Base-by-base conservation (phyloP, 2,113 vertebrate species). In the Paraplagusia blochii region DNA sequence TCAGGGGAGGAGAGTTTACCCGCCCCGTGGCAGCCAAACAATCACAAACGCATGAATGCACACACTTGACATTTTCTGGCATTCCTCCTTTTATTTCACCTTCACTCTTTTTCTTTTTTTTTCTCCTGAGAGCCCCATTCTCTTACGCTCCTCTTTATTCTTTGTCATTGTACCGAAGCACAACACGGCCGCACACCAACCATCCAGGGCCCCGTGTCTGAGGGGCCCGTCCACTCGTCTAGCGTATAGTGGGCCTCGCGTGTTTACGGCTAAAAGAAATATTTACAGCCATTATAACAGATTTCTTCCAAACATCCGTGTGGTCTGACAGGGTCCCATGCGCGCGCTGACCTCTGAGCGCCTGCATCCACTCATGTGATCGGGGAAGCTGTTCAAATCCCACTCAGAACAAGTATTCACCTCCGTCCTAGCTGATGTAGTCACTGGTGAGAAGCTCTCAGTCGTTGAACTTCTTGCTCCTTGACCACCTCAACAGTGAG, bases 261-360 rank as follows among this genome's bases (percentile, higher is more conserved):
- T 87, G 84, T 89, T 88, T 88, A 87, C 65, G 58, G 54, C 45
- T 46, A 15, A 44, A 50, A 69, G 66, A 81, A 76, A 81, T 83
- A 84, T 86, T 88, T 88, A 84, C 75, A 79, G 29, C 73, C 69
- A 67, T 83, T 60, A 70, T 63, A 36, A 49, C 16, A 1, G 59
- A 55, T 80, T 79, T 82, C 57, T 79, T 70, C 72, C 68, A 49
- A 54, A 65, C 35, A 62, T 61, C 44, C 14, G 8, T 51, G 18
- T 49, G 54, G 59, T 74, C 73, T 83, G 68, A 69, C 53, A 55
- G 15, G 4, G 40, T 72, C 53, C 43, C 55, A 49, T 49, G 58
- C 9, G 3, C 44, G 8, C 13, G 8, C 38, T 69, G 65, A 83
- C 75, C 63, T 59, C 64, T 39, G 59, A 47, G 14, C 4, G 9